Conservation (phyloP, 2,888 invertebrate species). For the Nephrotoma appendiculata region DNA sequence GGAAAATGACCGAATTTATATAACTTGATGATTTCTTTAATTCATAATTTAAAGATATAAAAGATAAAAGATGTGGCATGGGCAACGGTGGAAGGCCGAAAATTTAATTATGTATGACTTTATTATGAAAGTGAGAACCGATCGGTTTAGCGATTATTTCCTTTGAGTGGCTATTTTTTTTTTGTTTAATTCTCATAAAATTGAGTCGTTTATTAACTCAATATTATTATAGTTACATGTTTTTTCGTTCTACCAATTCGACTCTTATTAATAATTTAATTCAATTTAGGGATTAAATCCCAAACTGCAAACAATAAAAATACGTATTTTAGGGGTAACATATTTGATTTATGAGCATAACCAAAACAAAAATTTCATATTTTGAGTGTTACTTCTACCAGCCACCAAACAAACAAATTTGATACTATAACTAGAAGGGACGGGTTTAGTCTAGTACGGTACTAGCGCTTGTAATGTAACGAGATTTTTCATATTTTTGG, state of each 20-base stretch:
- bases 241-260: neutral
- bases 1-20: too few species aligned
- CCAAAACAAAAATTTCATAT: neutral
- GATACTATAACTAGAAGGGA: slow-evolving; percentile 1
- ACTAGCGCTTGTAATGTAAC: neutral
- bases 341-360: neutral
- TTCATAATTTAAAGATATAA: too few species aligned
- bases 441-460: neutral
- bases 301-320: neutral
- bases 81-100: neutral
- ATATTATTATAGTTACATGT: neutral
- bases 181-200: neutral
- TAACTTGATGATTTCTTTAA: too few species aligned
- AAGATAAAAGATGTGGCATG: neutral
- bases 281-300: neutral
- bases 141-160: too few species aligned
- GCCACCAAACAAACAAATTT: neutral
- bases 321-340: neutral
- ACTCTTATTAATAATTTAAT: neutral
- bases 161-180: neutral
- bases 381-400: neutral
- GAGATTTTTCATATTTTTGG: neutral
- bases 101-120: neutral
- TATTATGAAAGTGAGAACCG: neutral
- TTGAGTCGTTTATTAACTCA: neutral